Base-by-base conservation (phyloP, 2,888 invertebrate genomes). In the Apotomis betuletana region DNA sequence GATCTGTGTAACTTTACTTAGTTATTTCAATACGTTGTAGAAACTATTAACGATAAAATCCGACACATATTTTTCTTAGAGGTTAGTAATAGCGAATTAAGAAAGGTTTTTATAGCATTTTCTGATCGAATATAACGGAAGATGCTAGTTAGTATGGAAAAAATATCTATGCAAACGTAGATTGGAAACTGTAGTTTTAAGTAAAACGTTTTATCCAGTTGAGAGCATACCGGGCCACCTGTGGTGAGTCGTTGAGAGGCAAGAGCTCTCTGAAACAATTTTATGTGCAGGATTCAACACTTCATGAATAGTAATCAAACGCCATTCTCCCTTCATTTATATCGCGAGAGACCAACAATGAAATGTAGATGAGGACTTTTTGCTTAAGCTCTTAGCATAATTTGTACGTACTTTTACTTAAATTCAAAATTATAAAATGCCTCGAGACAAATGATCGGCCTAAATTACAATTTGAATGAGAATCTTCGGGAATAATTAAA, bases 221-320 rank as follows among this genome's bases (percentile, higher is more conserved):
- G 84, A 85, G 78, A 82, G 81, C 80, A 80, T 79, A 77, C 74
- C 77, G 75, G 79, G 77, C 79, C 63, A 63, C 67, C 62, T 67
- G 67, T 58, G 67, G 67, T 57, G 57, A 51, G 36, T 44, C 54
- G 54, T 55, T 12, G 51, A 52, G 36, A 51, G 62, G 54, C 51
- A 57, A 54, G 54, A 49, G 10, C 57, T 69, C 61, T 68, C 70
- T 70, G 62, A 74, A 77, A 76, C 74, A 74, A 76, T 76, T 87
- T 87, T 83, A 85, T 84, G 83, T 83, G 80, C 79, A 79, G 78
- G 81, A 82, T 83, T 83, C 83, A 77, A 82, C 85, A 85, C 86
- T 88, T 89, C 87, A 89, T 89, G 87, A 86, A 88, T 88, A 89
- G 85, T 89, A 89, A 90, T 89, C 86, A 88, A 85, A 86, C 82